Base-by-base conservation (phyloP, 2,888 invertebrate genomes). In the Luperina testacea region DNA sequence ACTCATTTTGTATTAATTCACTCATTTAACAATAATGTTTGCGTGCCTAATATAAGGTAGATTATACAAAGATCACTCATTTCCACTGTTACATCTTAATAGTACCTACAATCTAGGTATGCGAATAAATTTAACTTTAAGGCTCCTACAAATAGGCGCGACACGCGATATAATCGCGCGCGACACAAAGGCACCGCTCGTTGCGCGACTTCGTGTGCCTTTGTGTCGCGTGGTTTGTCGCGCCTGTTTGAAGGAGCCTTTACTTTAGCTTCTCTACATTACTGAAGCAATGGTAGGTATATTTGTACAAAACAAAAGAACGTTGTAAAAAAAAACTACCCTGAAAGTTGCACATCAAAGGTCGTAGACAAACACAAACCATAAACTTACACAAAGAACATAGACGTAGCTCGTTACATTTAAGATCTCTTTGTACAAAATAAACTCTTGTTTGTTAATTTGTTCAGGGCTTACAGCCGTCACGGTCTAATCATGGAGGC, bases 361-460 rank as follows among this genome's bases (percentile, higher is more conserved):
- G 6, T 38, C 9, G 0, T 45, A 13, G 7, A 81, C n/a, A 53
- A 32, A 61, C 5, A 61, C 17, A 32, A 48, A 20, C 48, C 20
- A 7, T 15, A 13, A 32, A 24, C 1, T 15, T 15, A 42, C 38
- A 69, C 20, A 73, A 48, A 80, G 11, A 65, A 59, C 42, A 7
- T 45, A 75, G 24, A 75, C 8, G 15, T 53, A 69, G 51, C n/a
- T 76, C 11, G 32, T 77, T 42, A 82, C 80, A 75, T 70, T 67
- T 32, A 42, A 67, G 61, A 83, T 6, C 27, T 61, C n/a, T 64
- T 65, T 51, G 81, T 57, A 65, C 61, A 61, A 84, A 75, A 82
- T 75, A 68, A 51, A 80, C 24, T 75, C 24, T 53, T 53, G 48
- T 81, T 80, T 75, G 74, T 78, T 84, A 85, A 84, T 84, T 83